Evolutionary conservation across 2,888 invertebrate species (phyloP).

Genomic region (Mesorhabditis spiculigera): DNA sequence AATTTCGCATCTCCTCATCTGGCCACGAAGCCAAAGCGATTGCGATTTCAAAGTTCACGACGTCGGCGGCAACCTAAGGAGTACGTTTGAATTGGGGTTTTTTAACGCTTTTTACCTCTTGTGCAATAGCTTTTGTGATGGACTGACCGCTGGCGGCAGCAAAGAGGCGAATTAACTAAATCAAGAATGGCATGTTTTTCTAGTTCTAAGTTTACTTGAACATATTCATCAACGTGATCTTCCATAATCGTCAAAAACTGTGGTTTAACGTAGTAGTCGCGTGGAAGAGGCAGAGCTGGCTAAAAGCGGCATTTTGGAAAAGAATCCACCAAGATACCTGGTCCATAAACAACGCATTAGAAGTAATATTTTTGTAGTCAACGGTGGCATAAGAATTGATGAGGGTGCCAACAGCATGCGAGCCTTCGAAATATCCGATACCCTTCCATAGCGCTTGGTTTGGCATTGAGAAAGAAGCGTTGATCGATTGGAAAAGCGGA

Average conservation of each 20-base stretch:
- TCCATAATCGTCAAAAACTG: conserved; percentile 22
- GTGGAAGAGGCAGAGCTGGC: conserved; percentile 33
- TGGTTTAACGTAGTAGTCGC: conserved; percentile 45
- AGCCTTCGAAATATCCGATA: neutral
- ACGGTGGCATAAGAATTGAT: conserved; percentile 36
- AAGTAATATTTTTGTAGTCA: conserved; percentile 34
- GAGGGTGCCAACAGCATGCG: conserved; percentile 35
- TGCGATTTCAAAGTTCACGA: conserved; percentile 27
- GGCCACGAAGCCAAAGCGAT: conserved; percentile 43
- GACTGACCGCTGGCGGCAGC: neutral
- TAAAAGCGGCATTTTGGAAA: conserved; percentile 14
- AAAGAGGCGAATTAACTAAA: neutral
- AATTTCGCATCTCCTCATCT: conserved; percentile 41
- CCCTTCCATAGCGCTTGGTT: neutral
- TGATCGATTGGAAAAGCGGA: neutral
- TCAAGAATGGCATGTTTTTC: neutral
- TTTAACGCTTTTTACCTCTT: neutral
- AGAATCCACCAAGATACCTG: conserved; percentile 19
- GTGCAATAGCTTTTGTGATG: neutral
- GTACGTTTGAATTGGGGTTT: neutral
- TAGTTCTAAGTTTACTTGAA: neutral
- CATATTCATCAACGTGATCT: conserved; percentile 2
- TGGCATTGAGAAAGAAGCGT: conserved; percentile 4
- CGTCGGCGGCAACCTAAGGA: conserved; percentile 15
- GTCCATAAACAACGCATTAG: conserved; percentile 40